Evolutionary conservation across 2,888 invertebrate species (phyloP).

Genomic region (Torymus tubicola): DNA sequence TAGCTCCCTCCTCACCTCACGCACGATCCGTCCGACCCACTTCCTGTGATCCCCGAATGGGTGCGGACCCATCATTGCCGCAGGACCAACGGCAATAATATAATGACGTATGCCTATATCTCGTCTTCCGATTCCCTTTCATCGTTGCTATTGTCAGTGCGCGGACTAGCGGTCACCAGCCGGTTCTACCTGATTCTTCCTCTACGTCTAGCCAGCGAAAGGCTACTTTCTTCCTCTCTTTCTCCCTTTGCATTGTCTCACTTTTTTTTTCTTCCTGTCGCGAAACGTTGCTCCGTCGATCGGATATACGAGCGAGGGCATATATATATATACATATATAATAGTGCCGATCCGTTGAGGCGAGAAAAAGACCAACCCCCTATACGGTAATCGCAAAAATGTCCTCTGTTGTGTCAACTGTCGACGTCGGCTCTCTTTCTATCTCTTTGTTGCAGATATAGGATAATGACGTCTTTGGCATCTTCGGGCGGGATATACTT

Average conservation of each 20-base stretch:
- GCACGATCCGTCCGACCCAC: conserved; percentile 74
- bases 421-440: conserved; percentile 2
- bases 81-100: conserved; percentile 66
- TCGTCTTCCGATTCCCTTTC: conserved; percentile 59
- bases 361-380: too few relatives aligned
- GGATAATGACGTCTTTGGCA: conserved; percentile 2
- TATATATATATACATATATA: too few relatives aligned
- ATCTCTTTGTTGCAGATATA: conserved; percentile 4
- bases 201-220: too few relatives aligned
- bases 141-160: conserved; percentile 29
- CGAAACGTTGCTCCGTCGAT: not conserved
- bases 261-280: not conserved
- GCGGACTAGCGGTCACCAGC: conserved; percentile 20
- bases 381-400: conserved; percentile 20
- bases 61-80: conserved; percentile 62
- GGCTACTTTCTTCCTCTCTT: conserved; percentile 17
- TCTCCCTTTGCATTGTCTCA: not conserved
- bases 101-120: conserved; percentile 69
- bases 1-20: conserved; percentile 68
- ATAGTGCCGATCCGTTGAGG: too few relatives aligned
- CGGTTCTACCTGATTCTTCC: conserved; percentile 47
- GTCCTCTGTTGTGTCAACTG: conserved; percentile 26
- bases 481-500: conserved; percentile 3
- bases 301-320: too few relatives aligned
- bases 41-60: conserved; percentile 73